These are phyloP conservation scores for Zoanthus solanderi DNA, from an alignment of 92 coral and sea anemone species.

Conservation along the genomic window DNA sequence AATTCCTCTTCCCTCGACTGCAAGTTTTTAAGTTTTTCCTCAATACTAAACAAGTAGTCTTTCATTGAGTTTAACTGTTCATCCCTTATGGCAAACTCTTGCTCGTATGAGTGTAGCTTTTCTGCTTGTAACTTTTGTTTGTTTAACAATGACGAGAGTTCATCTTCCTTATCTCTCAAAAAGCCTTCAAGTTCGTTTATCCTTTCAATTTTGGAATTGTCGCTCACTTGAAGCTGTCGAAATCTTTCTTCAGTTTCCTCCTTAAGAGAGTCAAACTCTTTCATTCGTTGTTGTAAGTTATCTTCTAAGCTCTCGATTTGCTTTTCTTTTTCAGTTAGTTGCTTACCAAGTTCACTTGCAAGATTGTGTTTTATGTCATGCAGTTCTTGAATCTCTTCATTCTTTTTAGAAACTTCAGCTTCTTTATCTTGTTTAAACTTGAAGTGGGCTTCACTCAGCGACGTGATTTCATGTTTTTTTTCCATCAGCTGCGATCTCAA, in stretches of 20 bases:
- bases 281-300: neutral
- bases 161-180: conserved; percentile 14
- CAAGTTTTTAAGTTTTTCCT: conserved; percentile 42
- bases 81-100: conserved; percentile 49
- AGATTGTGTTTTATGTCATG: conserved; percentile 57
- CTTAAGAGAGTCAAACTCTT: conserved; percentile 27
- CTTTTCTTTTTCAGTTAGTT: conserved; percentile 50
- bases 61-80: conserved; percentile 57
- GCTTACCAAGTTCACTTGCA: conserved; percentile 50
- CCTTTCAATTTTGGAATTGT: conserved; percentile 3
- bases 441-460: neutral
- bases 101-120: conserved; percentile 55
- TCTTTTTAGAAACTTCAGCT: conserved; percentile 54
- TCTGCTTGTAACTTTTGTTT: conserved; percentile 1
- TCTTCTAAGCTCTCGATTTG: conserved; percentile 34
- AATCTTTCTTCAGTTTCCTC: conserved; percentile 9
- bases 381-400: conserved; percentile 67
- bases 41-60: conserved; percentile 54
- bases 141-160: conserved; percentile 5
- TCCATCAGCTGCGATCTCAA: conserved; percentile 8
- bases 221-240: neutral
- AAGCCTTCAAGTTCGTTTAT: conserved; percentile 32
- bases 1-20: conserved; percentile 52
- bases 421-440: conserved; percentile 41
- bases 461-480: conserved; percentile 2